phyloP scores from a whole-genome alignment of 2,888 invertebrate genomes.

The Eupithecia vulgata region DNA sequence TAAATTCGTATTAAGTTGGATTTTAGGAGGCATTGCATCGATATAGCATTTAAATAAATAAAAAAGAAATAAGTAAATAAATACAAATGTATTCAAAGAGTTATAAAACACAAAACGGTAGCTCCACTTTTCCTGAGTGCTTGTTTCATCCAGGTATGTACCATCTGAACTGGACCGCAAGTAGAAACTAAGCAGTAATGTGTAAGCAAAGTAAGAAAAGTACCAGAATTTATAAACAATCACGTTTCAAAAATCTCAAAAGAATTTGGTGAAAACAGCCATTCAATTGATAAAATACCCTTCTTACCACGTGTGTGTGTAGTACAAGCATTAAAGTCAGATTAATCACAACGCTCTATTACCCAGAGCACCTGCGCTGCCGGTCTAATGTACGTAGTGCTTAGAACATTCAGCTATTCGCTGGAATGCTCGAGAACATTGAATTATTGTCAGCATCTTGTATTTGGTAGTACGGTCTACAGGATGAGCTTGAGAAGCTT shows the following conservation, averaged over 20 bases:
- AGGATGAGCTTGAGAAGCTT: background rate
- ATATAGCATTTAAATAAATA: too few relatives aligned
- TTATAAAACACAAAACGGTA: too few relatives aligned
- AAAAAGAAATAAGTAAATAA: too few relatives aligned
- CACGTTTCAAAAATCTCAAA: background rate
- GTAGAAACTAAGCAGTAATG: too few relatives aligned
- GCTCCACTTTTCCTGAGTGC: too few relatives aligned
- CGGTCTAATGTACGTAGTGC: background rate
- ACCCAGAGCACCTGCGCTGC: constrained; percentile 24
- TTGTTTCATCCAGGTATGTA: too few relatives aligned
- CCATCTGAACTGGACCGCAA: too few relatives aligned
- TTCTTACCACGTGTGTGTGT: background rate
- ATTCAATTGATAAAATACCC: background rate
- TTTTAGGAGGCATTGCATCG: too few relatives aligned
- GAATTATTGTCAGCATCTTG: constrained; percentile 13
- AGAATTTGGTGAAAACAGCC: background rate
- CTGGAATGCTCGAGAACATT: constrained; percentile 8
- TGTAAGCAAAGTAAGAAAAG: background rate
- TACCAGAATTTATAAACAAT: background rate
- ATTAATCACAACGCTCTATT: constrained; percentile 29
- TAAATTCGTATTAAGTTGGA: too few relatives aligned
- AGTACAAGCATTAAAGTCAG: constrained; percentile 21
- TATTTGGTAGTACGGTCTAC: background rate
- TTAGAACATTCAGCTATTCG: background rate
- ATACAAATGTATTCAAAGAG: too few relatives aligned